Base-by-base conservation (phyloP, 1,140 invertebrate species). In the Drosophila pruinosa region DNA sequence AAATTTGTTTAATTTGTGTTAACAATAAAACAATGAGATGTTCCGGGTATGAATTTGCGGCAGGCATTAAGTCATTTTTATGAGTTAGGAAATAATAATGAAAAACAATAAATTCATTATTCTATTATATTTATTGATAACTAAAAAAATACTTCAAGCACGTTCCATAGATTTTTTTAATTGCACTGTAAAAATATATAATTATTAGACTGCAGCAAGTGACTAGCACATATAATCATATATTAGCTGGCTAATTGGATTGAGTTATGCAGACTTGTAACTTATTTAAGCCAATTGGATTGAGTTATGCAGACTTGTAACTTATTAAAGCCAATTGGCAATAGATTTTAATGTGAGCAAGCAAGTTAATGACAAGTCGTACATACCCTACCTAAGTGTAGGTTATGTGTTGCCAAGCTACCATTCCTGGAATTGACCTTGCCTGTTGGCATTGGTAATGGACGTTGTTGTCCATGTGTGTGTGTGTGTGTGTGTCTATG, bases 341-440 rank as follows among this genome's bases (percentile, higher is more conserved):
- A n/a, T n/a, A n/a, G n/a, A n/a, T 45, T 45, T 21, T 45, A 22
- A n/a, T 14, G 10, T 12, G 14, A 10, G n/a, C 12, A 45, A 19
- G 43, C 12, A 52, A 62, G 14, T 12, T 26, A 28, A 28, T 54
- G 28, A 26, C 21, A 28, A 54, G 14, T 50, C 54, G 31, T 4
- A 14, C 19, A 50, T 58, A 31, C 54, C 19, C 31, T 8, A 5
- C 4, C 14, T 22, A 43, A 58, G 26, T 8, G 17, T 26, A 43
- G 31, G 26, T 10, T 53, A 34, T 38, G 12, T 41, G 61, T 39
- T 26, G 53, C 34, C 31, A 39, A 14, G 24, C 38, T 26, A 57
- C 61, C 19, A 50, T 75, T 62, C 62, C 57, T 75, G 62, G 64
- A 80, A 72, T 74, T 50, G 58, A 65, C 63, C 56, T 70, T 58